phyloP scores from a whole-genome alignment of 2,888 invertebrate species.

The Cyclophora albipunctata region DNA sequence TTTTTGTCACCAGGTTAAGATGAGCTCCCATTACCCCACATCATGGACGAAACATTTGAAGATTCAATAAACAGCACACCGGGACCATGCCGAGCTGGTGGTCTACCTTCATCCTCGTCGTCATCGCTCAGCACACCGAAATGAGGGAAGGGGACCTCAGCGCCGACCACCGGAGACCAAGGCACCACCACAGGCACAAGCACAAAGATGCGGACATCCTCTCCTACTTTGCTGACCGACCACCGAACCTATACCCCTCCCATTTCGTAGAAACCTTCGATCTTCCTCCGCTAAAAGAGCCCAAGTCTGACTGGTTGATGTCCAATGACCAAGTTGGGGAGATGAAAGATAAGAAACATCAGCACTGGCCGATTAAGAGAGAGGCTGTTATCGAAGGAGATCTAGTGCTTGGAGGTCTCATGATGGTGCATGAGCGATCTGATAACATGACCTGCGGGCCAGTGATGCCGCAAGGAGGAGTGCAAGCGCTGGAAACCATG shows the following conservation, averaged over 20 bases:
- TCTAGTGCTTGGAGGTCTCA: slow-evolving; percentile 90
- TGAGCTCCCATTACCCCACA: slow-evolving; percentile 32
- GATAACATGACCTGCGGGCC: slow-evolving; percentile 92
- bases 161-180: slow-evolving; percentile 19
- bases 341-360: slow-evolving; percentile 54
- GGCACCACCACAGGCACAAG: slow-evolving; percentile 55
- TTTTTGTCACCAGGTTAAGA: slow-evolving; percentile 56
- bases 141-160: slow-evolving; percentile 38
- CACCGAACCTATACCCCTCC: slow-evolving; percentile 31
- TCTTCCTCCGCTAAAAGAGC: slow-evolving; percentile 30
- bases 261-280: slow-evolving; percentile 35
- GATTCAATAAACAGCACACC: slow-evolving; percentile 50
- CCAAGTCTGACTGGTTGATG: slow-evolving; percentile 53
- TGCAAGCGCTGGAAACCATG: slow-evolving; percentile 94
- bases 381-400: slow-evolving; percentile 93
- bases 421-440: slow-evolving; percentile 94
- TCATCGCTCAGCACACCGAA: slow-evolving; percentile 43
- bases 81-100: slow-evolving; percentile 56
- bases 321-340: slow-evolving; percentile 58
- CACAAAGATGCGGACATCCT: slow-evolving; percentile 42
- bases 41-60: slow-evolving; percentile 42
- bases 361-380: slow-evolving; percentile 87
- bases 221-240: slow-evolving; percentile 27
- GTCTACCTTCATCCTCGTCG: slow-evolving; percentile 52
- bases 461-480: slow-evolving; percentile 94